phyloP scores from a whole-genome alignment of 2,888 invertebrate species.

The Athalia rosae region DNA sequence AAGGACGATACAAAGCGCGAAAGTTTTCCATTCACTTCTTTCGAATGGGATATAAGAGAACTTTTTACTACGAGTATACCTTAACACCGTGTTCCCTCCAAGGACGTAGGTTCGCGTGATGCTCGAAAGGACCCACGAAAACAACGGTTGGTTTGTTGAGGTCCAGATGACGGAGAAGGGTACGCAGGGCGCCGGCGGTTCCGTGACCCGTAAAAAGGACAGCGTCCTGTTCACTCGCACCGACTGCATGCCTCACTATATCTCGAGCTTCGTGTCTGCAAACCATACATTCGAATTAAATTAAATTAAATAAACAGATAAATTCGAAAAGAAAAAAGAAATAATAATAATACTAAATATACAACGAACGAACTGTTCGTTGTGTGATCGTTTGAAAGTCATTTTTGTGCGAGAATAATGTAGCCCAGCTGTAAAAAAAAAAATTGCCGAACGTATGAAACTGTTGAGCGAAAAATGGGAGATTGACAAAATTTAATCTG shows the following conservation, averaged over 20 bases:
- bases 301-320: too few relatives aligned
- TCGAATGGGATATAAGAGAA: background rate
- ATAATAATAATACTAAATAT: too few relatives aligned
- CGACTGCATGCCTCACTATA: conserved; percentile 85
- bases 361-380: too few relatives aligned
- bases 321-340: too few relatives aligned
- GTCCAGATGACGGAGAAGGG: conserved; percentile 83
- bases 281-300: conserved; percentile 46
- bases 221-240: conserved; percentile 83
- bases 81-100: conserved; percentile 88
- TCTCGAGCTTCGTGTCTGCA: conserved; percentile 87
- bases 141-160: conserved; percentile 80
- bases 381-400: too few relatives aligned
- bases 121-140: conserved; percentile 87
- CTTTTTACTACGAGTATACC: conserved; percentile 74
- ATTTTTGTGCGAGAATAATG: too few relatives aligned
- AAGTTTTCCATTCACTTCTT: background rate
- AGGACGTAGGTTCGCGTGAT: conserved; percentile 85
- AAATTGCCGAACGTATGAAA: too few relatives aligned
- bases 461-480: too few relatives aligned
- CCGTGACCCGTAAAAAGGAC: conserved; percentile 76
- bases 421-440: too few relatives aligned
- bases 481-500: too few relatives aligned
- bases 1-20: conserved; percentile 1
- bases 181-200: conserved; percentile 85